Evolutionary conservation across 2,113 vertebrate genomes (phyloP).

Genomic region (Sylvilagus bachmani): DNA sequence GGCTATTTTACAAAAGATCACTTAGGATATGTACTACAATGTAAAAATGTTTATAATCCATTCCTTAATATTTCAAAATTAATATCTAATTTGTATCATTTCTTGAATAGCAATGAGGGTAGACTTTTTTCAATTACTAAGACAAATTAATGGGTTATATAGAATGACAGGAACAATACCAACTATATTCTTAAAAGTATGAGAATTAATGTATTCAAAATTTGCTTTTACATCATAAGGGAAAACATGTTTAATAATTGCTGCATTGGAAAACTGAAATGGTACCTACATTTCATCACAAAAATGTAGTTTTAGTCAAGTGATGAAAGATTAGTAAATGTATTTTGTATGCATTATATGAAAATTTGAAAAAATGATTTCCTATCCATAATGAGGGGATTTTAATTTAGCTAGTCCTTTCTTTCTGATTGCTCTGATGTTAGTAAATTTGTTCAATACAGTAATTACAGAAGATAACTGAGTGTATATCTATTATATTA

Average conservation of each 20-base stretch:
- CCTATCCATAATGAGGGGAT: background rate
- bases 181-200: background rate
- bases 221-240: background rate
- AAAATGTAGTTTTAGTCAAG: background rate
- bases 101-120: background rate
- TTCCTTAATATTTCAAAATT: background rate
- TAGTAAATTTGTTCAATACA: constrained; percentile 15
- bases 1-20: background rate
- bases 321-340: background rate
- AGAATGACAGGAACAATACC: background rate
- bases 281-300: background rate
- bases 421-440: background rate
- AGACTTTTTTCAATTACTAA: background rate
- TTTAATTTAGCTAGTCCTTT: background rate
- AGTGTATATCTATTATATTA: background rate
- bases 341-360: background rate
- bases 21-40: background rate
- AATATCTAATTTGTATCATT: background rate
- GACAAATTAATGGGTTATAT: constrained; percentile 1
- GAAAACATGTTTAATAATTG: background rate
- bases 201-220: constrained; percentile 1
- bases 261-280: constrained; percentile 25
- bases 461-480: constrained; percentile 51
- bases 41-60: background rate
- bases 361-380: background rate